Base-by-base conservation (phyloP, 2,113 vertebrate genomes). In the Corythornis vintsioides region DNA sequence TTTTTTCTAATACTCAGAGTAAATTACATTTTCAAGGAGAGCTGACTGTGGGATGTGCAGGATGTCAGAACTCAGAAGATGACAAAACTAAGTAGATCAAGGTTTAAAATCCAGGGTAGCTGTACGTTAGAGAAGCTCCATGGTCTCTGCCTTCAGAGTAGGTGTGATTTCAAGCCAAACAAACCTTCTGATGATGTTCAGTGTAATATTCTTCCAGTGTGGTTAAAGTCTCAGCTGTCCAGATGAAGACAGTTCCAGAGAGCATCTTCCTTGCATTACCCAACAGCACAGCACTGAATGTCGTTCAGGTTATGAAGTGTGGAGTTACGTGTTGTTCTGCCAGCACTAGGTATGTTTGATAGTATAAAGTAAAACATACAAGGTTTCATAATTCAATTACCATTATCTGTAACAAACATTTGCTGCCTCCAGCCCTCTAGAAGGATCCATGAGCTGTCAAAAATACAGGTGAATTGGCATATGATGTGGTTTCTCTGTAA, bases 11-110 rank as follows among this genome's bases (percentile, higher is more conserved):
- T 66, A 55, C 52, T 76, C 6, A 84, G 33, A 40, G 38, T 55
- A 40, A 84, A 79, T 94, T 89, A 90, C 71, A 93, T 92, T 50
- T 94, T 95, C 94, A 94, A 96, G 91, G 92, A 87, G 84, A 96
- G 20, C 10, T 69, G 67, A 7, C 86, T 86, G 29, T 19, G 74
- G 74, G 57, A 56, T 35, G 53, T 47, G 20, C 50, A 81, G 9
- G 9, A 15, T 66, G 31, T 66, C 1, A 0, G 55, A 90, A 73
- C 11, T 56, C 29, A 38, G 63, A 83, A 84, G 45, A 90, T 89
- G 19, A 38, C 42, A 92, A 19, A 78, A 57, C 66, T 63, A 90
- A 86, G 60, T 90, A 92, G 81, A 92, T 76, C 77, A 92, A 69
- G 33, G 89, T 92, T 94, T 94, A 76, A 94, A 96, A 90, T 86